Percentiles rank a stretch among this genome's conserved stretches.
Evolutionary conservation across 2,888 invertebrate genomes (phyloP).

Genomic region (Petrophora chlorosata): DNA sequence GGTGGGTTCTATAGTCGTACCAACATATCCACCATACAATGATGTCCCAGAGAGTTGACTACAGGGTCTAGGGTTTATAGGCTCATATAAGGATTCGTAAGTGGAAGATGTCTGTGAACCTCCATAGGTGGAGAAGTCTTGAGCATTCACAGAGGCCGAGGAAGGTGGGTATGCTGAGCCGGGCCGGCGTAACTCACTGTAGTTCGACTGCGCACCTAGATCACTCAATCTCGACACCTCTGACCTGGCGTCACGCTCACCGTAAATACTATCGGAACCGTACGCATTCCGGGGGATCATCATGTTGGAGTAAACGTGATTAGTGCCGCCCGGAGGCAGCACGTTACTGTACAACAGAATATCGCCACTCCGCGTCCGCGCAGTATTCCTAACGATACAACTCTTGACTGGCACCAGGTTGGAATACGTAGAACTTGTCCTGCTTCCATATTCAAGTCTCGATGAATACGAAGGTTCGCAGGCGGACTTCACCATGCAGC

Average conservation of each 20-base stretch:
- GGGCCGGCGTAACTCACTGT: conserved; percentile 84
- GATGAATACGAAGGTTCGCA: conserved; percentile 91
- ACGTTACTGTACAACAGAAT: conserved; percentile 76
- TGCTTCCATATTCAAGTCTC: conserved; percentile 83
- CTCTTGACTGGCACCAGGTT: conserved; percentile 80
- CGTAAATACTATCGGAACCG: conserved; percentile 78
- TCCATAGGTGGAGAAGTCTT: conserved; percentile 83
- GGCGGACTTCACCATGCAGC: conserved; percentile 88
- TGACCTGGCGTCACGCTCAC: conserved; percentile 68
- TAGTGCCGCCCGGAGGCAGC: conserved; percentile 77
- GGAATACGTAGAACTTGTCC: conserved; percentile 77
- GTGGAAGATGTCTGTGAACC: conserved; percentile 86
- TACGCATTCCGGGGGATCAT: conserved; percentile 74
- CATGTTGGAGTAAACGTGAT: conserved; percentile 78
- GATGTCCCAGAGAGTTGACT: conserved; percentile 85
- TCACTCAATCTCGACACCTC: conserved; percentile 78
- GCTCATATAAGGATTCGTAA: conserved; percentile 86
- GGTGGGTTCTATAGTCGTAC: conserved; percentile 93
- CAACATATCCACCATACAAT: conserved; percentile 83
- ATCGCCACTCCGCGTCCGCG: conserved; percentile 71
- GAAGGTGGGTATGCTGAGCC: conserved; percentile 83
- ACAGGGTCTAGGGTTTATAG: conserved; percentile 85
- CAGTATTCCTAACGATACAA: conserved; percentile 74
- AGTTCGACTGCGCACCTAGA: conserved; percentile 84
- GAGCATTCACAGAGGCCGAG: conserved; percentile 75